Percentiles rank a stretch among this genome's conserved stretches.
Evolutionary conservation across 2,113 vertebrate genomes (phyloP).

Genomic region (Chamaea fasciata): DNA sequence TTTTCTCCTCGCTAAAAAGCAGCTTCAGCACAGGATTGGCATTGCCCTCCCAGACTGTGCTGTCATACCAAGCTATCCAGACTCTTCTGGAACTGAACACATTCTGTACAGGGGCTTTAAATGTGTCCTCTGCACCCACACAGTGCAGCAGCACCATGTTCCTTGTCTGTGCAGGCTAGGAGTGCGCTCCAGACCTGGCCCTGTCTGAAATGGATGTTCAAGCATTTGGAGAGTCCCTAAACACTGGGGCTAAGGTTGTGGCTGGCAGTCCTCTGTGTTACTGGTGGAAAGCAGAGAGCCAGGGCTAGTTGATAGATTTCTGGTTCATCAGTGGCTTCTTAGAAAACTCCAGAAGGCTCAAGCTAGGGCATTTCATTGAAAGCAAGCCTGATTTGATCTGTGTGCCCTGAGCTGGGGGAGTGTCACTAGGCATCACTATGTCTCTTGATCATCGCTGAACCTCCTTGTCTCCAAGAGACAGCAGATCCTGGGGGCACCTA

Average conservation of each 20-base stretch:
- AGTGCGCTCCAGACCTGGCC: not conserved
- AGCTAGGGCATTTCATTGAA: not conserved
- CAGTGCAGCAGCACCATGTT: not conserved
- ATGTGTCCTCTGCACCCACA: rapidly evolving
- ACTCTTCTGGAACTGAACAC: not conserved
- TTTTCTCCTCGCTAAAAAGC: not conserved
- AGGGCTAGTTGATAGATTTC: not conserved
- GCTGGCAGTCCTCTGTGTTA: not conserved
- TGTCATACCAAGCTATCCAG: not conserved
- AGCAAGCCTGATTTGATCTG: not conserved
- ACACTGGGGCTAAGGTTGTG: not conserved
- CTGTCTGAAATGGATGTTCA: not conserved
- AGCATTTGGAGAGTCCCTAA: not conserved
- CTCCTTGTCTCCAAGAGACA: not conserved
- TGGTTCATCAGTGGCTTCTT: not conserved
- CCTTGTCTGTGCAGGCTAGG: not conserved
- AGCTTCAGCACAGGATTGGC: not conserved
- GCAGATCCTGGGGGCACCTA: not conserved
- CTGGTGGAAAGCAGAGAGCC: not conserved
- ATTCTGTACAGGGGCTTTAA: not conserved
- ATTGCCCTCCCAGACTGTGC: not conserved
- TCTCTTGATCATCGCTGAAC: not conserved
- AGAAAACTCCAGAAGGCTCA: not conserved
- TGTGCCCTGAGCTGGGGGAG: not conserved
- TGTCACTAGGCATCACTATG: not conserved